phyloP scores from a whole-genome alignment of 2,888 invertebrate species.

The Philopedon plagiatum region DNA sequence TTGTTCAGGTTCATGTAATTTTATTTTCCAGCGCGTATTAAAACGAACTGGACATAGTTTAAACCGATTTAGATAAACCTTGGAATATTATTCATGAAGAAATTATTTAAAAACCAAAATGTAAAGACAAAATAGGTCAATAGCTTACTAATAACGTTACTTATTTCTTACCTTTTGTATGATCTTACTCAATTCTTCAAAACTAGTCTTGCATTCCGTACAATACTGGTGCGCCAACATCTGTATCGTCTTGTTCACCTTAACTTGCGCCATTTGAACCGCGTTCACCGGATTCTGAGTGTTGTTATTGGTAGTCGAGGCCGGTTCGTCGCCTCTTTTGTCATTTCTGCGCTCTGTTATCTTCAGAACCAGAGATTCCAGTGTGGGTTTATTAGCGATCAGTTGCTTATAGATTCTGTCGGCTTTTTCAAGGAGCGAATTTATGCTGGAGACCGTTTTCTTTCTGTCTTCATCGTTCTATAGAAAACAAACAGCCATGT shows the following conservation, averaged over 20 bases:
- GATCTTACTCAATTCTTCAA: constrained; percentile 93
- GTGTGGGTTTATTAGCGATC: constrained; percentile 89
- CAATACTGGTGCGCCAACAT: constrained; percentile 95
- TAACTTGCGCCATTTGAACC: constrained; percentile 65
- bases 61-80: too few species aligned
- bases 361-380: constrained; percentile 89
- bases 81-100: too few species aligned
- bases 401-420: constrained; percentile 94
- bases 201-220: constrained; percentile 93
- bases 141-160: too few species aligned
- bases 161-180: constrained; percentile 81
- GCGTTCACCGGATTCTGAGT: constrained; percentile 53
- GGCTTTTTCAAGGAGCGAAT: constrained; percentile 92
- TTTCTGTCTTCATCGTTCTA: constrained; percentile 93
- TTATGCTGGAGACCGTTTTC: constrained; percentile 93
- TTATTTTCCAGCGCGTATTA: too few species aligned
- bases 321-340: constrained; percentile 72
- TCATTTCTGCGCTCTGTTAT: constrained; percentile 90
- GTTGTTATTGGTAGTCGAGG: constrained; percentile 51
- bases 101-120: too few species aligned
- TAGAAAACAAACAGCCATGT: neutral
- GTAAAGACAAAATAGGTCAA: too few species aligned
- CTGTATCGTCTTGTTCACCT: constrained; percentile 93
- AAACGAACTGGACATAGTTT: too few species aligned
- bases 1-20: too few species aligned